Percentiles rank a stretch among this genome's conserved stretches.
phyloP scores from a whole-genome alignment of 1,140 invertebrate genomes.

The Sesamia nonagrioides region DNA sequence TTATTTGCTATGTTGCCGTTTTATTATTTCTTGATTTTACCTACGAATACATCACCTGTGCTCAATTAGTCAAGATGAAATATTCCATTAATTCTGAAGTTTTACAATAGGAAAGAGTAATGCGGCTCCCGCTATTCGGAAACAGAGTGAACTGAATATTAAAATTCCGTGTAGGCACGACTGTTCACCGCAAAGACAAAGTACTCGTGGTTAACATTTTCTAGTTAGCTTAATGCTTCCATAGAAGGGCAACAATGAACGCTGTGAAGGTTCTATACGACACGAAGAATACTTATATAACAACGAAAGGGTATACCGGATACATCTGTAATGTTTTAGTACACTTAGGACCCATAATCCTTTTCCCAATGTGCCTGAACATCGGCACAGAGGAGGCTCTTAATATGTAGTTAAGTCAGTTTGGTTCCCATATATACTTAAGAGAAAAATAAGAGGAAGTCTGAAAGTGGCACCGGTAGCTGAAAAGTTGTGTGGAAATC shows the following conservation, averaged over 20 bases:
- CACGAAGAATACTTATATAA: constrained; percentile 32
- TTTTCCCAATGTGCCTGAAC: no score
- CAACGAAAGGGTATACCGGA: background rate
- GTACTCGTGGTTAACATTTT: constrained; percentile 32
- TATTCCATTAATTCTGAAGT: background rate
- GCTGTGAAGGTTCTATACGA: constrained; percentile 34
- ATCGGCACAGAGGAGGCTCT: no score
- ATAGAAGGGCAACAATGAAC: constrained; percentile 39
- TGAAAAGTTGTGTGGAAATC: no score
- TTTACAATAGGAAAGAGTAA: background rate
- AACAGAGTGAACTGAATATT: constrained; percentile 14
- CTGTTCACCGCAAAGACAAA: constrained; percentile 40
- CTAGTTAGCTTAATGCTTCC: constrained; percentile 40
- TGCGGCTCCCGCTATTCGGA: background rate
- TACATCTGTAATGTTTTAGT: background rate
- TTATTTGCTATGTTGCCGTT: no score
- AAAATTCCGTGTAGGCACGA: constrained; percentile 43
- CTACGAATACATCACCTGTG: no score
- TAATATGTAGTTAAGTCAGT: no score
- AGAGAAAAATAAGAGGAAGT: no score
- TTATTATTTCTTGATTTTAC: no score
- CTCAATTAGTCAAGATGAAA: no score
- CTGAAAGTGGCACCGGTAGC: no score
- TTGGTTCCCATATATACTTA: no score
- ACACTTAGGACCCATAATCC: no score